Evolutionary conservation across 2,888 invertebrate species (phyloP), one percentile per base, ranked within the genome.

Genomic region (Synanthedon andrenaeformis): DNA sequence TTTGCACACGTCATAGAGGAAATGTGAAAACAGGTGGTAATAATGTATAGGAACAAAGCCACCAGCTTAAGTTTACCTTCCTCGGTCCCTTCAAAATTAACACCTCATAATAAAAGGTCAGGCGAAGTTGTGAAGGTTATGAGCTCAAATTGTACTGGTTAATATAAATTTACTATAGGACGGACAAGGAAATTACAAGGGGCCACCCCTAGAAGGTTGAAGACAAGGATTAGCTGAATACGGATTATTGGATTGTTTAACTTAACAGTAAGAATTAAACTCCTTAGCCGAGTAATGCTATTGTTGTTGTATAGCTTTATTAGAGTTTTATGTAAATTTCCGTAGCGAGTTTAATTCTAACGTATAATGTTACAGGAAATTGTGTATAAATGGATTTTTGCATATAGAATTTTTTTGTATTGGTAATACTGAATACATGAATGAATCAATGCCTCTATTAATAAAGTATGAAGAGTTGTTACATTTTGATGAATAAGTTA

Each of bases 201-300:
- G 73, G 66, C 67, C 69, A 54, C 56, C 57, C 53, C 59, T 63
- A 59, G 58, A 64, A 67, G 69, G 74, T 67, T 64, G 62, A 66
- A 65, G 64, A 63, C 60, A 58, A 64, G 65, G 67, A 68, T 74
- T 69, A 74, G 66, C 61, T 62, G 55, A 64, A 66, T 62, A 58
- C 51, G 66, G 72, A 73, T 74, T 74, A 74, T 74, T 72, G 67
- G 70, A 74, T 70, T 70, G 73, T 72, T 70, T 65, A 65, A 72
- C 68, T 73, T 49, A 17, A 49, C 17, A 49, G 23, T 23, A 12
- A 49, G 49, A 49, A 49, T 49, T 49, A 19, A 49, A 49, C 17
- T 49, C 5, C 19, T 49, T 49, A 49, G 23, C 12, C 19, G 49
- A 35, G 49, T 53, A 13, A 53, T 53, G 48, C 53, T 49, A 53